Evolutionary conservation across 2,113 vertebrate genomes (phyloP).

Genomic region (Halichoeres trimaculatus): DNA sequence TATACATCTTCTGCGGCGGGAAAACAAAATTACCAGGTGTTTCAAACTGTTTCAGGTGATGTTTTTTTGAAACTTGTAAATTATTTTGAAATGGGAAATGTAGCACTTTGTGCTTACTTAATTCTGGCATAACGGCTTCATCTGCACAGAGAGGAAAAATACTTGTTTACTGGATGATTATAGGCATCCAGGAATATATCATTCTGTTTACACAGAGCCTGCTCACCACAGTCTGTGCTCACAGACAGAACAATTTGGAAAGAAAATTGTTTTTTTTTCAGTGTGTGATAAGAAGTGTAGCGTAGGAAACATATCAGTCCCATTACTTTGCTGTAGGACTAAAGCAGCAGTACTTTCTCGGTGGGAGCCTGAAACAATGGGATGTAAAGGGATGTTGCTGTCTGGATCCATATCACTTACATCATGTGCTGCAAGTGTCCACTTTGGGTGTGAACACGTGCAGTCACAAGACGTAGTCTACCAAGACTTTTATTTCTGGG

Average conservation of each 20-base stretch:
- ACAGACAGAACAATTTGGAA: slow-evolving; percentile 45
- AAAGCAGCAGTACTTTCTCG: slow-evolving; percentile 25
- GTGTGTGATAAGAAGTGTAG: slow-evolving; percentile 39
- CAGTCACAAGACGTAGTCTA: slow-evolving; percentile 34
- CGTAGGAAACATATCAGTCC: slow-evolving; percentile 52
- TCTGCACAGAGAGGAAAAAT: slow-evolving; percentile 36
- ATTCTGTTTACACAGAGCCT: slow-evolving; percentile 41
- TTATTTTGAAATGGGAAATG: slow-evolving; percentile 41
- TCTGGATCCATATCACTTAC: slow-evolving; percentile 60
- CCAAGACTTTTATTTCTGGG: slow-evolving; percentile 47
- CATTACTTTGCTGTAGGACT: slow-evolving; percentile 46
- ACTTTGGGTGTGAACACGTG: slow-evolving; percentile 8
- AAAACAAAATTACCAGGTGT: slow-evolving; percentile 18
- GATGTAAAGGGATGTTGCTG: slow-evolving; percentile 40
- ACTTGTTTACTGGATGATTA: slow-evolving; percentile 51
- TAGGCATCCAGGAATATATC: slow-evolving; percentile 46
- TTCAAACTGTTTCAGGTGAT: slow-evolving; percentile 15
- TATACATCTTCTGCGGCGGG: slow-evolving; percentile 1
- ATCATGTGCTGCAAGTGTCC: slow-evolving; percentile 32
- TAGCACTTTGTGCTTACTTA: slow-evolving; percentile 25
- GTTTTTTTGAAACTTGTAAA: slow-evolving; percentile 19
- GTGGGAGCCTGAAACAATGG: slow-evolving; percentile 40
- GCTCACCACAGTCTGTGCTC: slow-evolving; percentile 28
- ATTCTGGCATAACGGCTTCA: slow-evolving; percentile 33
- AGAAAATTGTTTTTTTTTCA: slow-evolving; percentile 40